Base-by-base conservation (phyloP, 2,113 vertebrate species). In the Apus apus region DNA sequence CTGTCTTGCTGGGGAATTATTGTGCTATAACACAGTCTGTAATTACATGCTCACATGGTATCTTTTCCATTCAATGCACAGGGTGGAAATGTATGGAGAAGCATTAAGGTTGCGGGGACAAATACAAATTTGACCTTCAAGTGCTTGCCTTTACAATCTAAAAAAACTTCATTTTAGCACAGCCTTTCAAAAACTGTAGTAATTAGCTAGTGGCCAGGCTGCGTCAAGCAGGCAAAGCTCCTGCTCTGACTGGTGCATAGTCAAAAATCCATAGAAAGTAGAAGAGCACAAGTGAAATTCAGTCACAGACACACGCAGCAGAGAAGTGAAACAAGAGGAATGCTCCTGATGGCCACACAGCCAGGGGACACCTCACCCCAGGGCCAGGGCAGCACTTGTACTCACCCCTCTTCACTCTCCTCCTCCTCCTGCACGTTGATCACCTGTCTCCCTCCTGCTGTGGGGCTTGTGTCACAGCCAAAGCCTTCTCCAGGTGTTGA, bases 1-100 rank as follows among this genome's bases (percentile, higher is more conserved):
- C 89, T 95, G 94, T 68, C 92, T 74, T 13, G 9, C 62, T 27
- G 82, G 90, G 96, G 86, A 94, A 79, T 95, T 92, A 92, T 78
- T 71, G 84, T 3, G 9, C 94, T 82, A 89, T 90, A 94, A 94
- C 54, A 60, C 73, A 30, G 74, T 38, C 93, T 67, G 90, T 72
- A 93, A 93, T 97, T 93, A 89, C 89, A 90, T 81, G 82, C 87
- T 90, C 89, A 29, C 83, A 30, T 45, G 77, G 25, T 43, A 78
- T 32, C 79, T 92, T 60, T 74, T 66, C 86, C 86, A n/a, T 72
- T 83, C 78, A 5, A 29, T 25, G 90, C 90, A 54, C 85, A 45
- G 62, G 13, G 15, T 62, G 50, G 94, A 53, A 48, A 86, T 34
- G 88, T 71, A 84, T 70, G 79, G 72, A 66, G 56, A 26, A 27